Percentiles rank a stretch among this genome's conserved stretches.
Evolutionary conservation across 2,113 vertebrate genomes (phyloP).

Genomic region (Shinisaurus crocodilurus): DNA sequence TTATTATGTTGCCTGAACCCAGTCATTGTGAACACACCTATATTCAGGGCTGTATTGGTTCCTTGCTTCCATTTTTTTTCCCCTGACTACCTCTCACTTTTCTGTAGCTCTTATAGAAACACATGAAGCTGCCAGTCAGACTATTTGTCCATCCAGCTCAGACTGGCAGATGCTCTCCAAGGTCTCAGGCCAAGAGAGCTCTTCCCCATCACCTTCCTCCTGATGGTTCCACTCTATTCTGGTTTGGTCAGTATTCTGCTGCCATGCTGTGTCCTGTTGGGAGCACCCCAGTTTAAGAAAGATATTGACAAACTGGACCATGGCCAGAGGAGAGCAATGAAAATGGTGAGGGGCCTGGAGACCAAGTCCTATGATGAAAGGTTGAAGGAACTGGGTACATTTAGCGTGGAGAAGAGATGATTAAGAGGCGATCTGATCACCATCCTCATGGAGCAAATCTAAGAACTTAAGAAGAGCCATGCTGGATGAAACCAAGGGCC

Average conservation of each 20-base stretch:
- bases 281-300: neutral
- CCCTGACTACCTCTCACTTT: neutral
- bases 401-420: neutral
- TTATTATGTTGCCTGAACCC: no score
- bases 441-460: neutral
- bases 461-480: neutral
- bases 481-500: no score
- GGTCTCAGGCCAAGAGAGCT: no score
- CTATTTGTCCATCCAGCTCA: neutral
- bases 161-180: neutral
- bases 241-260: neutral
- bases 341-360: neutral
- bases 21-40: neutral
- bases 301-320: neutral
- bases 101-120: neutral
- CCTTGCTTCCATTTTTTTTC: neutral
- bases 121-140: neutral
- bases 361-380: neutral
- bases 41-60: neutral
- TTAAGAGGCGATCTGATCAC: neutral
- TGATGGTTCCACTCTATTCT: neutral
- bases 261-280: neutral
- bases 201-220: neutral
- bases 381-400: neutral
- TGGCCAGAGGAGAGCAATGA: neutral